These are phyloP conservation scores for Passer montanus DNA, from an alignment of 2,113 vertebrate genomes.

Conservation along the genomic window DNA sequence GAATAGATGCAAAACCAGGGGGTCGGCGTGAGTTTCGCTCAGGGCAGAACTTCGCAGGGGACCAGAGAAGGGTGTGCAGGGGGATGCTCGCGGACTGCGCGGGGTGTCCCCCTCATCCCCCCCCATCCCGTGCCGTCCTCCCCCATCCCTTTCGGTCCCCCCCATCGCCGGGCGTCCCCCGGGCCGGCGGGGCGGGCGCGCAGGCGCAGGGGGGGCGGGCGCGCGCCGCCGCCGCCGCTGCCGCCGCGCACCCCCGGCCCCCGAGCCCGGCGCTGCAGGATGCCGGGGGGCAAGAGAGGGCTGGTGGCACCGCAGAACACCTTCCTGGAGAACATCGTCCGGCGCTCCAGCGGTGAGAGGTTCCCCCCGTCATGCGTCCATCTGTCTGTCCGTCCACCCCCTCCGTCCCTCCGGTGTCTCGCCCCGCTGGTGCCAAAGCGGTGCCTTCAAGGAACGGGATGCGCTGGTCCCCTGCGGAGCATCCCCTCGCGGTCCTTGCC, in stretches of 20 bases:
- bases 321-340: conserved; percentile 96
- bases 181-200: too few species aligned
- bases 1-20: rapidly evolving
- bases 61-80: too few species aligned
- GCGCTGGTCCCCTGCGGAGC: not conserved
- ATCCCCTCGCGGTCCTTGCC: not conserved
- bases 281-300: conserved; percentile 98
- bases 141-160: not conserved
- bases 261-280: conserved; percentile 84
- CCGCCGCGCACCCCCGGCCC: conserved; percentile 75
- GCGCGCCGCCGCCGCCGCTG: conserved; percentile 44
- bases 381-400: rapidly evolving
- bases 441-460: conserved; percentile 30
- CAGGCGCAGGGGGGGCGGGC: too few species aligned
- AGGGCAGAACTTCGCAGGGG: not conserved
- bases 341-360: conserved; percentile 89
- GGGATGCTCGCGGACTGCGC: not conserved
- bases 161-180: too few species aligned
- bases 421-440: not conserved
- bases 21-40: rapidly evolving
- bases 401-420: rapidly evolving
- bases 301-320: conserved; percentile 98
- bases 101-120: not conserved
- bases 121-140: not conserved
- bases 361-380: rapidly evolving